These are phyloP conservation scores for Capreolus pygargus DNA, from an alignment of 2,113 vertebrate species.

Conservation along the genomic window DNA sequence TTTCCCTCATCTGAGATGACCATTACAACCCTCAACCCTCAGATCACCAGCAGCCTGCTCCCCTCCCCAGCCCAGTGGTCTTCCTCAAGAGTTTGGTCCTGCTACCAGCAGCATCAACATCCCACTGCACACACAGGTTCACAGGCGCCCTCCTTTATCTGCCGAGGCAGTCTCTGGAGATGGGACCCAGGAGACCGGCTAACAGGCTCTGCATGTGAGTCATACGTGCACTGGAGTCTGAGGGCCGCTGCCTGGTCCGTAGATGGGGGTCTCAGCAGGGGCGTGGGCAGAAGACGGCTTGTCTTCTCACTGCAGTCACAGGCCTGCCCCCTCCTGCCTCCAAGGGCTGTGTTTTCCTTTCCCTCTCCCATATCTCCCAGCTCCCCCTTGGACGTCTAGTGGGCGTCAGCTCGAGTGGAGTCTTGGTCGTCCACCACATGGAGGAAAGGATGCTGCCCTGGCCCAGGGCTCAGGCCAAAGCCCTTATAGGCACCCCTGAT, in stretches of 20 bases:
- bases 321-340: background rate
- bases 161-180: background rate
- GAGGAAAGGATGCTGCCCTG: background rate
- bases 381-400: background rate
- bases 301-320: background rate
- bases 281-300: accelerated
- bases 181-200: accelerated
- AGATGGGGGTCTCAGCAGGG: background rate
- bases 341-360: background rate
- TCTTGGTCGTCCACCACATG: background rate
- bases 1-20: background rate
- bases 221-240: accelerated
- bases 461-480: background rate
- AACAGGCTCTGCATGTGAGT: too few species aligned
- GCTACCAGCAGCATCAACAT: accelerated
- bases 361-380: background rate
- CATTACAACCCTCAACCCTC: too few species aligned
- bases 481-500: background rate
- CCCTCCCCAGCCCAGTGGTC: background rate
- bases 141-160: accelerated
- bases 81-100: background rate
- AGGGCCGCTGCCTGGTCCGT: accelerated
- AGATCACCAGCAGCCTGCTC: background rate
- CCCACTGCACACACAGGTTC: background rate
- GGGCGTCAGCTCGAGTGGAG: too few species aligned